These are phyloP conservation scores for Mythimna ferrago DNA, from an alignment of 2,888 invertebrate species.

Conservation along the genomic window DNA sequence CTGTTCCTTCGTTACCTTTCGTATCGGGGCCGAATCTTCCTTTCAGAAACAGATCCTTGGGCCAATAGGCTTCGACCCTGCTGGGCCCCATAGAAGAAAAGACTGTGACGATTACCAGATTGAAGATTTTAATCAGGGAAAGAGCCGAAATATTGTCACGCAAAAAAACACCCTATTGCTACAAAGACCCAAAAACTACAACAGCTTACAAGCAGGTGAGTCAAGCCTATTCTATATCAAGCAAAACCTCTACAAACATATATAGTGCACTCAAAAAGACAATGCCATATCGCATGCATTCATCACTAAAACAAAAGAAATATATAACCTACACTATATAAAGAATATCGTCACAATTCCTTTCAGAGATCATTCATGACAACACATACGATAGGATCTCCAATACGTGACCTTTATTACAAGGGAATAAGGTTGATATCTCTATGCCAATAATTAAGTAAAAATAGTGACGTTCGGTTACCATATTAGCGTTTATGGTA, in stretches of 20 bases:
- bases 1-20: too few relatives aligned
- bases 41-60: too few relatives aligned
- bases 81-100: too few relatives aligned
- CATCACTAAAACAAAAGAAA: slow-evolving; percentile 60
- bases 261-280: slow-evolving; percentile 56
- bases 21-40: too few relatives aligned
- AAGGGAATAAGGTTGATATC: slow-evolving; percentile 57
- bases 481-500: slow-evolving; percentile 85
- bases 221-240: slow-evolving; percentile 41
- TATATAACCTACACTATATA: slow-evolving; percentile 50
- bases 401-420: slow-evolving; percentile 51
- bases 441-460: slow-evolving; percentile 37
- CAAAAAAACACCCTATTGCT: not conserved
- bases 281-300: slow-evolving; percentile 60
- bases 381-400: slow-evolving; percentile 49
- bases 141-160: not conserved
- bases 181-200: not conserved
- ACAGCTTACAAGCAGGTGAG: not conserved
- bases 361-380: slow-evolving; percentile 59
- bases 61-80: too few relatives aligned
- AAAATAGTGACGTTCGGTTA: slow-evolving; percentile 77
- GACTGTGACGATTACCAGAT: too few relatives aligned
- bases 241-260: slow-evolving; percentile 41
- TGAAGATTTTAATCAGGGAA: slow-evolving; percentile 5
- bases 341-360: slow-evolving; percentile 60